Evolutionary conservation across 2,113 vertebrate genomes (phyloP), one percentile per base, ranked within the genome.

Genomic region (Carassius auratus): DNA sequence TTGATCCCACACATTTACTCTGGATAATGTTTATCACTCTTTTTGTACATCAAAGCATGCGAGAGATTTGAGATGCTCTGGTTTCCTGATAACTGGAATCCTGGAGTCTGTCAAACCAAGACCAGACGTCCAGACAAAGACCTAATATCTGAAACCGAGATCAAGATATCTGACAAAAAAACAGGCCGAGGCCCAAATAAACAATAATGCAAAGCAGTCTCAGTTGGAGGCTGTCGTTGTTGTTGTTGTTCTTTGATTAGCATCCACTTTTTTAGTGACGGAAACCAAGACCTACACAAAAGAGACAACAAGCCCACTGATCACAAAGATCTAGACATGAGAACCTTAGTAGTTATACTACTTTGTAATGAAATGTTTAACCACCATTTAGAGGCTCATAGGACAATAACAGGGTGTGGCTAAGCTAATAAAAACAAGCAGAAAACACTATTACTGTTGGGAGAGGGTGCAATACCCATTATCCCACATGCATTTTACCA

Each of bases 81-180:
- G 81, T 36, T 38, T 73, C 19, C 80, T 73, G 81, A 83, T 73
- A 83, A 83, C 45, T 19, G 13, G 1, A 42, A 73, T 73, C 50
- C 81, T 83, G 66, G 81, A 83, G 81, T 83, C 50, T 83, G 81
- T 83, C 81, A 73, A 83, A 81, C 61, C 15, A 69, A 73, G 50
- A 83, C 48, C 81, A 83, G 81, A 71, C 45, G 26, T 19, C 62
- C 79, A 81, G 62, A 81, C 48, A 81, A 52, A 52, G 38, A 64
- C 68, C 62, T 48, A 21, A n/a, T 83, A 83, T 83, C 81, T 83
- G 66, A 71, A 55, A 73, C 66, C 66, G 12, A 59, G 50, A 83
- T 83, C 57, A 66, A 81, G 78, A 48, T 81, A 66, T 81, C 68
- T 50, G 79, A 69, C 79, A 33, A 15, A 68, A 68, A 81, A 81